Conservation (phyloP, 2,113 vertebrate genomes). For the Mus pahari region DNA sequence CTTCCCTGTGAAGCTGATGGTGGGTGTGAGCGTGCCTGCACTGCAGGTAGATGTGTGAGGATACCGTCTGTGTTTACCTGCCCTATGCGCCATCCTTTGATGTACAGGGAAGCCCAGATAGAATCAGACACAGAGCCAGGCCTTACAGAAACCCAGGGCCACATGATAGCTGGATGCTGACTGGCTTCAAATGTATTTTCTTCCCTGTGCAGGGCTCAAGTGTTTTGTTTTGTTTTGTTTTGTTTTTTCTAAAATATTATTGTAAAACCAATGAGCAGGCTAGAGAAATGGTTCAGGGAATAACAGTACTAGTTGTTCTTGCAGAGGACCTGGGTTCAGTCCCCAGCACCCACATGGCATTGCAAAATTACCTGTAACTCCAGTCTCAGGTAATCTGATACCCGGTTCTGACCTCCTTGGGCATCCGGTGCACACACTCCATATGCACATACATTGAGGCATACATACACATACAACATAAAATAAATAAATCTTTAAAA, state of each 20-base stretch:
- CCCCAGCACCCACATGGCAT: background rate
- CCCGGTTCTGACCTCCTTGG: background rate
- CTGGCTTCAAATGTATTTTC: background rate
- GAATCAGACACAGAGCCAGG: background rate
- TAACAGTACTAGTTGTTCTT: background rate
- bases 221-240: too few relatives aligned
- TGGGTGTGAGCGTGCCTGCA: conserved; percentile 67
- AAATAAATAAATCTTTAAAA: background rate
- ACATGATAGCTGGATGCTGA: background rate
- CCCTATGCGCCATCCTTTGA: too few relatives aligned
- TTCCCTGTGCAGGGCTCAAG: conserved; percentile 20
- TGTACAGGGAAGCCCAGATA: background rate
- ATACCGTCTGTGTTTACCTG: background rate
- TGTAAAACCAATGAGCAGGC: background rate
- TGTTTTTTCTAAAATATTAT: conserved; percentile 28
- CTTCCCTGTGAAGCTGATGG: conserved; percentile 72
- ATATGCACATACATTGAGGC: background rate
- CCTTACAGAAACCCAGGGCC: background rate
- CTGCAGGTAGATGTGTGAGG: conserved; percentile 66
- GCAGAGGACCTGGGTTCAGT: background rate
- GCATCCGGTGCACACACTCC: background rate
- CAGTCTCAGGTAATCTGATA: background rate
- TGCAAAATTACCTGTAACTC: background rate
- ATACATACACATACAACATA: background rate
- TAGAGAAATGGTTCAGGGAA: background rate